phyloP scores from a whole-genome alignment of 2,888 invertebrate species.

The Iselma pallidipennis region DNA sequence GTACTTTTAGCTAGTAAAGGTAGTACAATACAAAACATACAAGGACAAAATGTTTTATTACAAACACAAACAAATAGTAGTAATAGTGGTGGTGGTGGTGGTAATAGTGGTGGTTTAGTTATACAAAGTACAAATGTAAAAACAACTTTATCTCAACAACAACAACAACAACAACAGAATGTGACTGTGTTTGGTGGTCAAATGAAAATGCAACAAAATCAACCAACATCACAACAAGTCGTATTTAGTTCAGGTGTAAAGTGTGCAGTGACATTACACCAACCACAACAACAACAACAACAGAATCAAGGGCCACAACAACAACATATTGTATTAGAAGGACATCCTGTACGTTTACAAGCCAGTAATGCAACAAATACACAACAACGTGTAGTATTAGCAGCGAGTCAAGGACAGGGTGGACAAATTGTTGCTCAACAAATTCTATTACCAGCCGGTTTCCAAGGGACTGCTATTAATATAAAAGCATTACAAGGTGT shows the following conservation, averaged over 20 bases:
- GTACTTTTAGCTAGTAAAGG: constrained; percentile 59
- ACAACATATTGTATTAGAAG: constrained; percentile 51
- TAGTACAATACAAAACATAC: constrained; percentile 50
- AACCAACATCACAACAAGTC: constrained; percentile 46
- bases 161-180: constrained; percentile 42
- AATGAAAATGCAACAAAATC: constrained; percentile 51
- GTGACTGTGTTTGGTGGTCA: constrained; percentile 47
- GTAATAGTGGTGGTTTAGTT: constrained; percentile 1
- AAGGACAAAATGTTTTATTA: constrained; percentile 57
- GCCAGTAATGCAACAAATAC: constrained; percentile 42
- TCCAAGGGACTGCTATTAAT: constrained; percentile 64
- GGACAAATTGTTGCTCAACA: constrained; percentile 60
- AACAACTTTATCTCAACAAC: constrained; percentile 15
- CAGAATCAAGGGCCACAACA: constrained; percentile 35
- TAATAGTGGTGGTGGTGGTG: constrained; percentile 9
- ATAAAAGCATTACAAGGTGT: constrained; percentile 66
- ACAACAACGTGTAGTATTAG: constrained; percentile 56
- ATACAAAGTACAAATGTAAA: constrained; percentile 15
- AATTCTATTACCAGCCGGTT: constrained; percentile 64
- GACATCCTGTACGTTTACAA: constrained; percentile 51
- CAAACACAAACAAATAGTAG: constrained; percentile 44
- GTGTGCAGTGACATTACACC: constrained; percentile 8
- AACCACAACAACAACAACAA: constrained; percentile 14
- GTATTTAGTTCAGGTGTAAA: constrained; percentile 44
- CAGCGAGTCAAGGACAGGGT: constrained; percentile 61